Conservation (phyloP, 2,113 vertebrate species). For the Malurus cyaneus region DNA sequence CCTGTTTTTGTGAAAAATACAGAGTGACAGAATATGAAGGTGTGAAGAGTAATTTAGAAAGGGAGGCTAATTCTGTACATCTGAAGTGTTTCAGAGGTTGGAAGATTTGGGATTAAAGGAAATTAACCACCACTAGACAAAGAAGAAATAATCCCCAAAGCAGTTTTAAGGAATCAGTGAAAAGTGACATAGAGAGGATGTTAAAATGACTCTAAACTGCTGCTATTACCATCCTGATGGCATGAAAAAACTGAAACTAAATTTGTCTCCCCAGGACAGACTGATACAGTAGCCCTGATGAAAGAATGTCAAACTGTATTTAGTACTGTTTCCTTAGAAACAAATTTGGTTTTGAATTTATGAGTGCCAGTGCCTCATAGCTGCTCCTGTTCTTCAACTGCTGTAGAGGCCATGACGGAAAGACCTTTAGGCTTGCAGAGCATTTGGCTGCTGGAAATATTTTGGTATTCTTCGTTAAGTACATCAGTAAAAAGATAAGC, state of each 20-base stretch:
- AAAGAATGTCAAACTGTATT: not conserved
- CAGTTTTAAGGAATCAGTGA: not conserved
- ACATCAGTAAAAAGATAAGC: not conserved
- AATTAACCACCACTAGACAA: slow-evolving; percentile 17
- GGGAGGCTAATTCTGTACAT: not conserved
- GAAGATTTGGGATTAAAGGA: slow-evolving; percentile 9
- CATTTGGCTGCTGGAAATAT: not conserved
- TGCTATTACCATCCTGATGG: not conserved
- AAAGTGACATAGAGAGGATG: not conserved
- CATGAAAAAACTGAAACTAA: not conserved
- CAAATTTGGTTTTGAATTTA: not conserved
- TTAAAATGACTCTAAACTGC: not conserved
- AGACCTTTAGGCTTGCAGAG: not conserved
- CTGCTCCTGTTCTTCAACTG: not conserved
- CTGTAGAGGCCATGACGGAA: not conserved
- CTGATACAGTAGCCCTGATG: not conserved
- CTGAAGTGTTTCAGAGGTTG: not conserved
- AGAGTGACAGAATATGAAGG: not conserved
- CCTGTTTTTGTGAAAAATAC: not conserved
- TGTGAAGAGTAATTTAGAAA: slow-evolving; percentile 2
- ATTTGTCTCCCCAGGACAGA: not conserved
- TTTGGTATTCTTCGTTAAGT: not conserved
- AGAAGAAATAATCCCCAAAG: slow-evolving; percentile 34
- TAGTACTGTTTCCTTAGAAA: not conserved
- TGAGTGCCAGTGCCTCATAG: not conserved